Base-by-base conservation (phyloP, 2,888 invertebrate genomes). In the Pseudococcus longispinus region DNA sequence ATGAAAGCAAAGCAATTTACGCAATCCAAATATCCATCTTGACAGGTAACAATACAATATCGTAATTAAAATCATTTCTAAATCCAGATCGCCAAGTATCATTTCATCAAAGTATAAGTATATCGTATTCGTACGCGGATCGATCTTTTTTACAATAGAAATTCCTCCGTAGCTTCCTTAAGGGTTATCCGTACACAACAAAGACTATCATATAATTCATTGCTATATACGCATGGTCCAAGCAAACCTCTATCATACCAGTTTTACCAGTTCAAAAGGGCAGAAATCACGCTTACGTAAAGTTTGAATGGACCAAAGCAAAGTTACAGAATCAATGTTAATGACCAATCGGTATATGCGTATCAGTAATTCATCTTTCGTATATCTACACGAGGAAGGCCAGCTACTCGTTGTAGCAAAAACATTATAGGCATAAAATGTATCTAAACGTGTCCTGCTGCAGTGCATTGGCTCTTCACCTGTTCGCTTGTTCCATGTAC, bases 51-150 rank as follows among this genome's bases (percentile, higher is more conserved):
- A 80, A 80, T 80, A 80, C 77, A 80, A 20, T 80, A 2, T 80
- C 20, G 77, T 80, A 80, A 80, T 80, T 80, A 80, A 80, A 80
- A 80, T 80, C 42, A 80, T 20, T 42, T 42, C 77, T 42, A 37
- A 60, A 80, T 42, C 42, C 37, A 42, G 20, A 80, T 80, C 11
- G 42, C 20, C 42, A 15, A 80, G 18, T 80, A 29, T 80, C 77
- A 80, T 80, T 80, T 29, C 20, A 42, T 42, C n/a, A 42, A 77
- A 80, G 18, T 37, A 9, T 37, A 37, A 37, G 26, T 29, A 80
- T 29, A 18, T 80, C 20, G 42, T 70, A 70, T 18, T 11, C 20
- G 18, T 42, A 60, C 23, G 1, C 42, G 42, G 4, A 80, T 42
- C 77, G 20, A 80, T 42, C 20, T 3, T 37, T n/a, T 80, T 80